Conservation (phyloP, 1,140 invertebrate species). For the Drosophila bocki region DNA sequence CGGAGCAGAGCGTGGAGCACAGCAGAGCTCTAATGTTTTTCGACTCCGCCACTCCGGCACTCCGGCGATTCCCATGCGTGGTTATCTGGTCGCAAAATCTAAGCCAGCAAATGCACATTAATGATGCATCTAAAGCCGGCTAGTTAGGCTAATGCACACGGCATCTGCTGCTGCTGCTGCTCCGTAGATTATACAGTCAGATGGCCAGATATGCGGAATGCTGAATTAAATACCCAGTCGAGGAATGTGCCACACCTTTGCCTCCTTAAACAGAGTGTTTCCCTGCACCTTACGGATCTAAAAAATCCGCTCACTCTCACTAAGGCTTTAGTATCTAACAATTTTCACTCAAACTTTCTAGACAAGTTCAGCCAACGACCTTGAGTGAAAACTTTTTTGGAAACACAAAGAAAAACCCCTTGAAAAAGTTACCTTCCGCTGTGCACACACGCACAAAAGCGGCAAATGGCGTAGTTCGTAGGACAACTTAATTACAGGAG, state of each 20-base stretch:
- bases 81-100: slow-evolving; percentile 69
- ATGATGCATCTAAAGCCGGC: slow-evolving; percentile 67
- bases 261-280: not conserved
- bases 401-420: slow-evolving; percentile 11
- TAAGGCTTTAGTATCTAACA: slow-evolving; percentile 1
- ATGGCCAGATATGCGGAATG: slow-evolving; percentile 45
- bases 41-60: not conserved
- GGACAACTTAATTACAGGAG: slow-evolving; percentile 78
- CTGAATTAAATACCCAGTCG: slow-evolving; percentile 33
- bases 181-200: slow-evolving; percentile 37
- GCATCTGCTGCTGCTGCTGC: slow-evolving; percentile 27
- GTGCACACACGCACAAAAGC: slow-evolving; percentile 38
- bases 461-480: slow-evolving; percentile 70
- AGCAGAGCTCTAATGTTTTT: slow-evolving; percentile 60
- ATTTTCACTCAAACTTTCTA: slow-evolving; percentile 3
- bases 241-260: slow-evolving; percentile 27
- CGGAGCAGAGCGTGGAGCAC: not conserved
- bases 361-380: slow-evolving; percentile 41
- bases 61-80: slow-evolving; percentile 66
- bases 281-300: not conserved
- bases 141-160: slow-evolving; percentile 42
- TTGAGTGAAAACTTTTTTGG: slow-evolving; percentile 51
- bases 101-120: slow-evolving; percentile 78
- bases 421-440: slow-evolving; percentile 25
- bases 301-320: not conserved